Percentiles rank a stretch among this genome's conserved stretches.
These are phyloP conservation scores for Caenorhabditis briggsae DNA, from an alignment of 1,140 invertebrate species.

Conservation along the genomic window DNA sequence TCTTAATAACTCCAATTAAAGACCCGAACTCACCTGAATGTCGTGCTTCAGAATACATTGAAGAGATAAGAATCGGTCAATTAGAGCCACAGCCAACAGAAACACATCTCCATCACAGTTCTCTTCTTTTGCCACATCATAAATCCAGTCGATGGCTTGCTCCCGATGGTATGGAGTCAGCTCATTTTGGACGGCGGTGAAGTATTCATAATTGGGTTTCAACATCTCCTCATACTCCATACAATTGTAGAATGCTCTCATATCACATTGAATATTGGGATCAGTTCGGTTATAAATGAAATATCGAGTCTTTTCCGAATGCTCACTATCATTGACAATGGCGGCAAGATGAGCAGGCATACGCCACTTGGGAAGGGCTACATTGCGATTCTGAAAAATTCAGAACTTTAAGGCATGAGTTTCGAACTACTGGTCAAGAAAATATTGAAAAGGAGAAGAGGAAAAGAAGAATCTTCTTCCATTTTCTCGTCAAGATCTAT, in stretches of 20 bases:
- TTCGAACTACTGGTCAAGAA: neutral
- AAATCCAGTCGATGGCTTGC: constrained; percentile 52
- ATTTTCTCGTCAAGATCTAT: constrained; percentile 15
- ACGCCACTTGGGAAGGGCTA: neutral
- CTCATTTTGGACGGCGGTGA: constrained; percentile 81
- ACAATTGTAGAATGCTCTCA: constrained; percentile 34
- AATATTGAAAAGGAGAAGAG: neutral
- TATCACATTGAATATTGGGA: constrained; percentile 38
- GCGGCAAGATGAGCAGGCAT: neutral
- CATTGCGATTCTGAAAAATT: neutral
- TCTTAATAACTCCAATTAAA: too few species aligned
- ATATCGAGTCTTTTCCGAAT: neutral
- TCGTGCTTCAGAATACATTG: constrained; percentile 11
- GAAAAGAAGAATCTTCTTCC: neutral
- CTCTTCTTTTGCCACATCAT: constrained; percentile 37
- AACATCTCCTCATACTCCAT: constrained; percentile 41
- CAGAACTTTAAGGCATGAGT: neutral
- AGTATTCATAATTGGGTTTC: constrained; percentile 82
- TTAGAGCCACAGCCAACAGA: constrained; percentile 21
- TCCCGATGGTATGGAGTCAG: constrained; percentile 41
- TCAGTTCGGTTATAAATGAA: constrained; percentile 42
- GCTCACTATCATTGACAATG: neutral
- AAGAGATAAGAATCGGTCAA: constrained; percentile 36
- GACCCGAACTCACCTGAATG: constrained; percentile 11
- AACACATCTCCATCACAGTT: constrained; percentile 53